Base-by-base conservation (phyloP, 2,113 vertebrate species). In the Garra rufa region DNA sequence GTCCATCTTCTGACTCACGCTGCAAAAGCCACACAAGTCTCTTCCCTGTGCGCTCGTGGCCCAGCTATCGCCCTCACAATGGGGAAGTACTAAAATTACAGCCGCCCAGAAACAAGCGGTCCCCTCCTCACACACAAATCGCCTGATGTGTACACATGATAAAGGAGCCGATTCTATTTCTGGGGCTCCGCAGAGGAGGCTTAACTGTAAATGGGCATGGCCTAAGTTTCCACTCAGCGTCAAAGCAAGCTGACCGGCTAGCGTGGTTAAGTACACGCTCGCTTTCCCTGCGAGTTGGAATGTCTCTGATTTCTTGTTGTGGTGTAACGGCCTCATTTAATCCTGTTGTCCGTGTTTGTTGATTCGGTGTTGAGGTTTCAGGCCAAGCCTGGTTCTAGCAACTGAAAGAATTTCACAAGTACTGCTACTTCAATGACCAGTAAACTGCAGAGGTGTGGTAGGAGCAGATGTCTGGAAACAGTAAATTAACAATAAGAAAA, bases 301-400 rank as follows among this genome's bases (percentile, higher is more conserved):
- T 5, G 88, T 93, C 90, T 94, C 86, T 91, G 89, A 92, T 92
- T 91, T 92, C 91, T 91, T 93, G 90, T 93, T 93, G 92, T 93
- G 93, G 92, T 92, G 91, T 93, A 93, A 94, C 91, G 86, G 91
- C 90, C 89, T 55, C 13, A 13, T 85, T 89, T 89, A 76, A 69
- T 43, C 83, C 41, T 78, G 55, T 41, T 82, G 43, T 73, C 63
- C 50, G 13, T 63, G 69, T 50, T 67, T 38, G 63, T 59, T 38
- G 43, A 34, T 52, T 34, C 26, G 24, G 61, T 52, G 19, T 61
- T 83, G 44, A 83, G 80, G 65, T 77, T 87, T 85, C 38, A 74
- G 74, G 21, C n/a, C 30, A 7, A 69, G 46, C 9, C 24, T 30
- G 52, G 9, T 30, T 81, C 21, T 30, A 63, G 52, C 34, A 71